These are phyloP conservation scores for Carassius auratus DNA, from an alignment of 2,113 vertebrate species.

Conservation along the genomic window DNA sequence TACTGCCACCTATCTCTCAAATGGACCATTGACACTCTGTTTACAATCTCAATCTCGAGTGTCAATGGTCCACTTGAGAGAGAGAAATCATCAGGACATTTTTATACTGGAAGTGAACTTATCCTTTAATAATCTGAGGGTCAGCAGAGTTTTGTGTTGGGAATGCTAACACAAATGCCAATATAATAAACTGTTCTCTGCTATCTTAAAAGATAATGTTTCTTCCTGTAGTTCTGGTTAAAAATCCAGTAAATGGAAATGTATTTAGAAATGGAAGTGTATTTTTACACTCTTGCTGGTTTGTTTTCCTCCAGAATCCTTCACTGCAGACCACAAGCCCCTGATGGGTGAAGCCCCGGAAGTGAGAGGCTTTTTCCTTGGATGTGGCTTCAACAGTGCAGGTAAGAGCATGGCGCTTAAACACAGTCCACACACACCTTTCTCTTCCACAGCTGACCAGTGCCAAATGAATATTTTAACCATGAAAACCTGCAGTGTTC, in stretches of 20 bases:
- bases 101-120: too few species aligned
- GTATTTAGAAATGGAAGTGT: not conserved
- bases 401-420: constrained; percentile 73
- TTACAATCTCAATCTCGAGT: too few species aligned
- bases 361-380: constrained; percentile 92
- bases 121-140: not conserved
- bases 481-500: not conserved
- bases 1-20: too few species aligned
- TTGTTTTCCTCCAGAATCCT: constrained; percentile 80
- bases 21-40: too few species aligned
- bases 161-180: not conserved
- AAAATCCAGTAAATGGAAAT: not conserved
- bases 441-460: not conserved
- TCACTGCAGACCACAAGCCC: constrained; percentile 95
- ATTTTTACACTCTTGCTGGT: not conserved
- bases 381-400: constrained; percentile 97
- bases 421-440: not conserved
- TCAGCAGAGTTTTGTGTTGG: not conserved
- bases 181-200: not conserved
- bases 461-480: constrained; percentile 2
- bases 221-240: not conserved
- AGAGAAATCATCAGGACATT: too few species aligned
- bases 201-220: not conserved
- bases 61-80: too few species aligned
- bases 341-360: constrained; percentile 95